Base-by-base conservation (phyloP, 2,113 vertebrate species). In the Anas platyrhynchos region DNA sequence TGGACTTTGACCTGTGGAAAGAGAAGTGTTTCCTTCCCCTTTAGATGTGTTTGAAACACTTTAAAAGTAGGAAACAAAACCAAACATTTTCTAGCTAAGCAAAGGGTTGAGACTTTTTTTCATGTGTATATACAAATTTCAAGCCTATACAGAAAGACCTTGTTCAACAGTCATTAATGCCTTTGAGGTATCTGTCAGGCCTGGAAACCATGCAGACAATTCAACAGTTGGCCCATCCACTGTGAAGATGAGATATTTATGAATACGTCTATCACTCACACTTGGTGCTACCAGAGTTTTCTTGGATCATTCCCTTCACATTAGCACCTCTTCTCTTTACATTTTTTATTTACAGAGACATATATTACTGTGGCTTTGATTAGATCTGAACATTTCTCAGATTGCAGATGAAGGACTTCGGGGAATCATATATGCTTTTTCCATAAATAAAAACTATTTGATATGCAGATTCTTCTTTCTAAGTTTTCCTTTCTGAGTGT, bases 401-500 rank as follows among this genome's bases (percentile, higher is more conserved):
- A 68, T 1, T 79, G 38, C 13, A 93, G 67, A 73, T 86, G 54
- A 90, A 92, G 80, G 50, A 65, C 56, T 22, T 27, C 11, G 8
- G 5, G 20, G 32, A 8, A 20, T 15, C 77, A 9, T 71, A 6
- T 32, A 32, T 31, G 4, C 5, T 65, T 83, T 83, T 36, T 52
- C 23, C 34, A 26, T 9, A 81, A 73, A n/a, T 27, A 34, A 50
- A n/a, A 75, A 16, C 25, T 16, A 55, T 93, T 82, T 92, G 88
- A 68, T 79, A 32, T 55, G 34, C n/a, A n/a, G 36, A 44, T 85
- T 68, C 23, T 72, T 91, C 62, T 58, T 77, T 81, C 43, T 13
- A 86, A 83, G 22, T 90, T 90, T 94, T 73, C 13, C 18, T 76
- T 68, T 74, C 50, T 88, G 31, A 25, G 58, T 65, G 9, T 79